Evolutionary conservation across 2,113 vertebrate species (phyloP), one percentile per base, ranked within the genome.

Genomic region (Marmota monax): DNA sequence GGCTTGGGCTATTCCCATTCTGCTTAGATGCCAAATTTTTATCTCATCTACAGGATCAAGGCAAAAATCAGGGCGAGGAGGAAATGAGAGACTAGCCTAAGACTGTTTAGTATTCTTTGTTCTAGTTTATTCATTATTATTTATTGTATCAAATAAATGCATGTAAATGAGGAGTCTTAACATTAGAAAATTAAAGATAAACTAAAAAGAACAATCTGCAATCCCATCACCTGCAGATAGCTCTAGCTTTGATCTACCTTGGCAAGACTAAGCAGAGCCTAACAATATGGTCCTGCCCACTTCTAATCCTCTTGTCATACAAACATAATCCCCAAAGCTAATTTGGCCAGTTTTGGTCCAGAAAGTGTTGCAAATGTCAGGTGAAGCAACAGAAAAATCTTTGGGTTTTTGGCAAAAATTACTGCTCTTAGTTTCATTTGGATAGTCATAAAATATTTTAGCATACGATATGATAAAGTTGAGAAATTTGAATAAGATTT

Each of bases 401-500:
- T 84, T 70, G 34, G 34, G 51, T 45, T 85, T 84, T 72, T 42
- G 22, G 83, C 53, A 92, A 70, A 61, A 69, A 95, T 58, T 53
- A 82, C 20, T 20, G 29, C 32, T 77, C 61, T 92, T 27, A 13
- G 61, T 70, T 8, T 97, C 63, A 37, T 69, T 88, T 93, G 82
- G 63, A n/a, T 56, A 77, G 16, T 80, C n/a, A 88, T 65, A 63
- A 93, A 74, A 67, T 22, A 95, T 73, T 84, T 82, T 88, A 39
- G 65, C 51, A 85, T 70, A 45, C 56, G 72, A 17, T 63, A 53
- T 83, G n/a, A 87, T 58, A 42, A 83, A 95, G 20, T 34, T 82
- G 7, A 82, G 37, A 93, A 90, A 18, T 90, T 69, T 89, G 39
- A 77, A 11, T 53, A 51, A 23, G 16, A 48, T 77, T 27, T 53